These are phyloP conservation scores for Danio jaintianensis DNA, from an alignment of 2,797 vertebrate species.

Conservation along the genomic window DNA sequence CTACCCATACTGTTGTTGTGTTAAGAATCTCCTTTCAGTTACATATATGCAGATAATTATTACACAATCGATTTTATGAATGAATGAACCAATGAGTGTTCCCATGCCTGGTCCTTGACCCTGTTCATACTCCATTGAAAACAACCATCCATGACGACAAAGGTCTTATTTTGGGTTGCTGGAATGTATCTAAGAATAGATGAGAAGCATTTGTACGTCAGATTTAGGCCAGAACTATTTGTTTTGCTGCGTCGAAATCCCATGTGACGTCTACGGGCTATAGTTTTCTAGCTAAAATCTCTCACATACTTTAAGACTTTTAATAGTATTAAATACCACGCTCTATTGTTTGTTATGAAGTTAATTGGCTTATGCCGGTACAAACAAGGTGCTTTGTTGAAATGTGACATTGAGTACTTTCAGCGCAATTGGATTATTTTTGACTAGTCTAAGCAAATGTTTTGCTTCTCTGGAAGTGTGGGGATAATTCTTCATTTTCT, in stretches of 20 bases:
- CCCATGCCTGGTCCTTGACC: conserved; percentile 35
- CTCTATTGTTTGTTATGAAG: conserved; percentile 8
- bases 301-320: neutral
- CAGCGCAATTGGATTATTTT: neutral
- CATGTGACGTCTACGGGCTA: neutral
- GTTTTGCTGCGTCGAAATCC: neutral
- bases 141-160: conserved; percentile 20
- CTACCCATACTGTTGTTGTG: no score
- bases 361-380: conserved; percentile 1
- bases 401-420: conserved; percentile 16
- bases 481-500: neutral
- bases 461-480: neutral
- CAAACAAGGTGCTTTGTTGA: neutral
- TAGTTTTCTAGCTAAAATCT: conserved; percentile 2
- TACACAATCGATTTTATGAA: neutral
- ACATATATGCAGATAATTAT: neutral
- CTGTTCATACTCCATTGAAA: conserved; percentile 19
- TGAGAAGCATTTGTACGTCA: conserved; percentile 1
- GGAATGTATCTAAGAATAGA: conserved; percentile 36
- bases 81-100: neutral
- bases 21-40: no score
- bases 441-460: neutral
- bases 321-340: conserved; percentile 12
- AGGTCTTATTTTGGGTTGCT: conserved; percentile 30
- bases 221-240: neutral